Evolutionary conservation across 2,797 vertebrate genomes (phyloP).

Genomic region (Prunella strophiata): DNA sequence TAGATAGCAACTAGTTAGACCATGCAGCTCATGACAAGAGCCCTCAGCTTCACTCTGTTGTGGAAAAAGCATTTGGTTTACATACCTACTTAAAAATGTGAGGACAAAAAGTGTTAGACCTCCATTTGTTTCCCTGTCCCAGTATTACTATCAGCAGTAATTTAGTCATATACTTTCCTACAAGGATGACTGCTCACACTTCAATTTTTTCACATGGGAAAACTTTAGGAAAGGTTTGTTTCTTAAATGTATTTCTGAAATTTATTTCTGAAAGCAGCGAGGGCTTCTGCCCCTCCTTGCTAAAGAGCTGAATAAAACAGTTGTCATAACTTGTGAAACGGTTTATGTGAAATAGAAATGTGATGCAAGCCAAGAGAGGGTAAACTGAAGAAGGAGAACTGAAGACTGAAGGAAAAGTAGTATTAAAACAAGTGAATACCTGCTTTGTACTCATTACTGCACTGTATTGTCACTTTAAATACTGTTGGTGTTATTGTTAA

Average conservation of each 20-base stretch:
- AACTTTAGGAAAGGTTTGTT: neutral
- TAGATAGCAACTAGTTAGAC: neutral
- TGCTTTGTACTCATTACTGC: neutral
- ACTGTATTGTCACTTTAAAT: neutral
- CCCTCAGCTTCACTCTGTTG: neutral
- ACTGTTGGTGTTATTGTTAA: neutral
- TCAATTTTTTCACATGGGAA: neutral
- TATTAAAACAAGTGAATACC: neutral
- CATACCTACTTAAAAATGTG: neutral
- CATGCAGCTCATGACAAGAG: neutral
- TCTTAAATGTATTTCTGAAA: neutral
- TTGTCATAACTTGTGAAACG: neutral
- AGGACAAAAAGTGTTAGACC: neutral
- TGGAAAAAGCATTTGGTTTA: neutral
- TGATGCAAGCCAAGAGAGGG: neutral
- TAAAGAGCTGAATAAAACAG: neutral
- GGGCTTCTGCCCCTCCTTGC: neutral
- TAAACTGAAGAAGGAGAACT: neutral
- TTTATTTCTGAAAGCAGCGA: neutral
- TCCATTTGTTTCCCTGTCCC: neutral
- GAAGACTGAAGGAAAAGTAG: neutral
- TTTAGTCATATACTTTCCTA: neutral
- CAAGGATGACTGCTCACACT: neutral
- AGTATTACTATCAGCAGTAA: neutral
- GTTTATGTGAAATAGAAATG: neutral